These are phyloP conservation scores for Epistrophe eligans DNA, from an alignment of 2,888 invertebrate species.

Conservation along the genomic window DNA sequence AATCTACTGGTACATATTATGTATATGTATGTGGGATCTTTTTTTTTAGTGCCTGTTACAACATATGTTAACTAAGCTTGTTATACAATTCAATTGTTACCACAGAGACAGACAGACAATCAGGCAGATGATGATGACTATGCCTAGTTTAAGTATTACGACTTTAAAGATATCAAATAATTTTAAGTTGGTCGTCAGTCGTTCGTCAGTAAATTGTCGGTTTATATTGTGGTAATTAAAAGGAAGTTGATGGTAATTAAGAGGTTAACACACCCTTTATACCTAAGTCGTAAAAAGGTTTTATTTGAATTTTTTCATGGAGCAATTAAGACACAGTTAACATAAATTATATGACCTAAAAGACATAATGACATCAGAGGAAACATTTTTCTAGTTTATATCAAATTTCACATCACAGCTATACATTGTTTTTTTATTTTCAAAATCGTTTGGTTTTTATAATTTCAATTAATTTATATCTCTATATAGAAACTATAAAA, in stretches of 20 bases:
- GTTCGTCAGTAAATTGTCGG: neutral
- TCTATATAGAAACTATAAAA: too few species aligned
- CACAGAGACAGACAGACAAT: neutral
- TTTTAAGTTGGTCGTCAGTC: neutral
- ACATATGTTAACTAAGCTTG: conserved; percentile 48
- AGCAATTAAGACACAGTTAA: conserved; percentile 16
- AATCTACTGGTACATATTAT: too few species aligned
- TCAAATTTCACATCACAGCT: neutral
- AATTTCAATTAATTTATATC: too few species aligned
- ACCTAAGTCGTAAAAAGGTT: conserved; percentile 42
- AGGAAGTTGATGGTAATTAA: conserved; percentile 55
- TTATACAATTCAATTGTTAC: conserved; percentile 60
- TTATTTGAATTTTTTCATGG: conserved; percentile 4
- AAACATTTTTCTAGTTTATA: neutral
- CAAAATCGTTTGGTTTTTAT: too few species aligned
- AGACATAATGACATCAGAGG: neutral
- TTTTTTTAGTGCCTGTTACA: conserved; percentile 39
- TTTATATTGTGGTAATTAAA: conserved; percentile 33
- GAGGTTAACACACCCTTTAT: conserved; percentile 54
- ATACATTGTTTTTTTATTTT: too few species aligned
- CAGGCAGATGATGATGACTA: neutral
- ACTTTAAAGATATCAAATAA: conserved; percentile 42
- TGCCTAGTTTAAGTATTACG: conserved; percentile 30
- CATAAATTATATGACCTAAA: neutral
- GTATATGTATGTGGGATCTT: neutral